These are phyloP conservation scores for Podilymbus podiceps DNA, from an alignment of 2,113 vertebrate species.

Conservation along the genomic window DNA sequence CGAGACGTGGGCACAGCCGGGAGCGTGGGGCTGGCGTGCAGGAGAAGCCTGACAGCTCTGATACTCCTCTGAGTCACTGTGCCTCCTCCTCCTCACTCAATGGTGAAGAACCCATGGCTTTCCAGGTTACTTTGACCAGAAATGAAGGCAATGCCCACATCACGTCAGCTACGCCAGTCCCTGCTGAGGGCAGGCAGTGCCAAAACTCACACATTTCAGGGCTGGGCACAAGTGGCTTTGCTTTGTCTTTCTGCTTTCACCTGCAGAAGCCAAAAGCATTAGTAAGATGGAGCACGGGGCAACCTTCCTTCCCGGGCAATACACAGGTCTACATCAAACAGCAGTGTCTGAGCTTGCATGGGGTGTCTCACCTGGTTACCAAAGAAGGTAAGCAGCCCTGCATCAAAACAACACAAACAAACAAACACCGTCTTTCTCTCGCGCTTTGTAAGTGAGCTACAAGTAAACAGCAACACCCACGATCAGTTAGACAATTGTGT, in stretches of 20 bases:
- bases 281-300: background rate
- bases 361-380: background rate
- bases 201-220: background rate
- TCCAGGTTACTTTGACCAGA: background rate
- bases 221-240: background rate
- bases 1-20: rapidly evolving
- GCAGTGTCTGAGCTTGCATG: background rate
- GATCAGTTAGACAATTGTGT: background rate
- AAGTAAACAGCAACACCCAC: background rate
- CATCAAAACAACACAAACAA: constrained; percentile 1
- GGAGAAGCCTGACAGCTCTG: background rate
- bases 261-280: background rate
- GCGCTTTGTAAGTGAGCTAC: background rate
- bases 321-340: background rate
- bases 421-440: background rate
- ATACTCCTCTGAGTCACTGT: background rate
- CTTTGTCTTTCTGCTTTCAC: background rate
- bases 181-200: background rate
- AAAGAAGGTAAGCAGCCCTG: background rate
- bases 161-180: rapidly evolving
- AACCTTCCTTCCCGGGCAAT: constrained; percentile 3
- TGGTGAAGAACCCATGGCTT: background rate
- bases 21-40: rapidly evolving
- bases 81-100: background rate
- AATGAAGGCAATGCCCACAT: background rate